Conservation (phyloP, 2,113 vertebrate genomes). For the Monarcha castaneiventris region DNA sequence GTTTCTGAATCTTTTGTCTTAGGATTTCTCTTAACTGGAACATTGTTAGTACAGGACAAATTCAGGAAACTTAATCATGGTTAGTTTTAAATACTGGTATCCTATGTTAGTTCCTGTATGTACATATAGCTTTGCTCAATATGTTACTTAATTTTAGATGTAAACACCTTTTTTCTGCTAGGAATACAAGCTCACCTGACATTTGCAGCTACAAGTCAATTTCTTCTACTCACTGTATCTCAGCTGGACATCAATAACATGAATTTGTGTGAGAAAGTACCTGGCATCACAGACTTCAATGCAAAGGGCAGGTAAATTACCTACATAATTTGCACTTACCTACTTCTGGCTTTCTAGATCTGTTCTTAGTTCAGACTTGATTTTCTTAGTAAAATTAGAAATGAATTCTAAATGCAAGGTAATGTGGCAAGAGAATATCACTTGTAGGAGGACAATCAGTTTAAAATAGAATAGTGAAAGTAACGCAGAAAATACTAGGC, state of each 20-base stretch:
- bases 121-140: background rate
- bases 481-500: background rate
- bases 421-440: background rate
- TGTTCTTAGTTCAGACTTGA: background rate
- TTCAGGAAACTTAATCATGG: background rate
- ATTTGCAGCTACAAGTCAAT: background rate
- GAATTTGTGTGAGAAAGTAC: background rate
- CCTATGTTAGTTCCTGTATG: background rate
- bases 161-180: background rate
- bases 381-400: slow-evolving; percentile 2
- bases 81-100: background rate
- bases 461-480: slow-evolving; percentile 3
- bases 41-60: background rate
- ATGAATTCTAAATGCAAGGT: background rate
- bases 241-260: background rate
- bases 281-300: background rate
- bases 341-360: background rate
- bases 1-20: background rate
- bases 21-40: background rate
- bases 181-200: background rate
- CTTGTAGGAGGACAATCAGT: background rate
- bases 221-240: background rate
- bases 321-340: background rate
- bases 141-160: background rate
- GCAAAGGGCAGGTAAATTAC: background rate